A percentile compares a stretch with the other conserved stretches of the same genome.
These are phyloP conservation scores for Sinocyclocheilus anophthalmus DNA, from an alignment of 2,113 vertebrate species.

Conservation along the genomic window DNA sequence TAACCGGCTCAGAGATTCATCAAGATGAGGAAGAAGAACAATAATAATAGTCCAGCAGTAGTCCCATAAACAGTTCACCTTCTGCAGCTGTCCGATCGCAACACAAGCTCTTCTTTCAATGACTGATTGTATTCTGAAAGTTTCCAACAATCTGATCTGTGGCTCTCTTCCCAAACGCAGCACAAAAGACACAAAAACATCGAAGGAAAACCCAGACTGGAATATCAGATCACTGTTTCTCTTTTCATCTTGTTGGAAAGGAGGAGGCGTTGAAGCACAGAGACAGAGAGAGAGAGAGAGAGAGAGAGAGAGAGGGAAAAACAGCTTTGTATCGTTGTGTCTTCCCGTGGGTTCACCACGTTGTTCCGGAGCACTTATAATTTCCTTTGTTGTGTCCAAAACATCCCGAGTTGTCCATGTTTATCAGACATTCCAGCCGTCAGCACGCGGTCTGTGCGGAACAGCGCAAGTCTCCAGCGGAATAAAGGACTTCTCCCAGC, in stretches of 20 bases:
- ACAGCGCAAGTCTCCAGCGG: neutral
- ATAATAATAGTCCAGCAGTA: constrained; percentile 59
- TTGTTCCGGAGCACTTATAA: constrained; percentile 78
- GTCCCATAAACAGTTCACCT: constrained; percentile 60
- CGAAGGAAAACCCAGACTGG: constrained; percentile 54
- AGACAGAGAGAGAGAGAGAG: neutral
- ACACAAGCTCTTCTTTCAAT: constrained; percentile 44
- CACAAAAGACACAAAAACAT: constrained; percentile 53
- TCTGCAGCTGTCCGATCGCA: constrained; percentile 36
- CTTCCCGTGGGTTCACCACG: constrained; percentile 73
- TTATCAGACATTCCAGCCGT: neutral
- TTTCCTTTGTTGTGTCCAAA: constrained; percentile 82
- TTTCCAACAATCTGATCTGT: constrained; percentile 63
- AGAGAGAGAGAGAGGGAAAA: constrained; percentile 18
- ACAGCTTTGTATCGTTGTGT: constrained; percentile 67
- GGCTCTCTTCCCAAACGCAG: constrained; percentile 31
- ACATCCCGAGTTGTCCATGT: constrained; percentile 60
- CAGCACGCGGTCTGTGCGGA: constrained; percentile 16
- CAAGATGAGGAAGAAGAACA: constrained; percentile 59
- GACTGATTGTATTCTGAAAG: constrained; percentile 62
- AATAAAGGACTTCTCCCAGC: neutral
- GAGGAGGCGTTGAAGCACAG: constrained; percentile 57
- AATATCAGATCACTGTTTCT: constrained; percentile 64
- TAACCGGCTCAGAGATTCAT: constrained; percentile 63
- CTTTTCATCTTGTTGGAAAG: constrained; percentile 55